Conservation (phyloP, 2,888 invertebrate species). For the Apodemia zela region DNA sequence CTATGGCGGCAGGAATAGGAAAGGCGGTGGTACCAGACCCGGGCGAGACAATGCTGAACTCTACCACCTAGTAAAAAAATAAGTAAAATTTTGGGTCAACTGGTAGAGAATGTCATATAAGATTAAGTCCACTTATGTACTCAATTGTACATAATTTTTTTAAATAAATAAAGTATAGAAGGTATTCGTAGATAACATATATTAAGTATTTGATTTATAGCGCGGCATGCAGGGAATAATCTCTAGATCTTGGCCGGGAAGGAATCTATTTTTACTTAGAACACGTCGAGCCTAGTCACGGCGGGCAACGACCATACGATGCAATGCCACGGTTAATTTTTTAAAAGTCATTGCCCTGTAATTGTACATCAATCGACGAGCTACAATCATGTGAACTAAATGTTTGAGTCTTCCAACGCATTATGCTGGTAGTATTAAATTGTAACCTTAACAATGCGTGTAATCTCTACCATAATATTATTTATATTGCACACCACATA, state of each 20-base stretch:
- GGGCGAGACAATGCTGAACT: too few relatives aligned
- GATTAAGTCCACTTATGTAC: too few relatives aligned
- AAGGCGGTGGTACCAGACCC: too few relatives aligned
- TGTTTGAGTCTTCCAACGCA: slow-evolving; percentile 18
- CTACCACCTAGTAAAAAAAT: too few relatives aligned
- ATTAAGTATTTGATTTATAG: slow-evolving; percentile 9
- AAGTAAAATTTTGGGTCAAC: too few relatives aligned
- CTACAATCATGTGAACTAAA: slow-evolving; percentile 34
- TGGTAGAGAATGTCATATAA: too few relatives aligned
- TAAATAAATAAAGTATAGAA: too few relatives aligned
- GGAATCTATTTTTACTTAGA: slow-evolving; percentile 18
- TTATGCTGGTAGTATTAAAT: neutral
- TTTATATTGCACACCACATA: too few relatives aligned
- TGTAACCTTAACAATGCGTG: too few relatives aligned
- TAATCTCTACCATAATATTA: too few relatives aligned
- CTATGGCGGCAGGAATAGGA: too few relatives aligned
- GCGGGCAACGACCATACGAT: slow-evolving; percentile 34
- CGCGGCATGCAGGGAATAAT: slow-evolving; percentile 3
- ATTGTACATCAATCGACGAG: slow-evolving; percentile 40
- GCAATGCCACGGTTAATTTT: slow-evolving; percentile 58
- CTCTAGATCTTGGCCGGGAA: slow-evolving; percentile 11
- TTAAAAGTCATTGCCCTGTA: slow-evolving; percentile 63
- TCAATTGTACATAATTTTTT: too few relatives aligned
- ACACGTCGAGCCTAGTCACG: slow-evolving; percentile 19
- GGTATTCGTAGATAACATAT: neutral